Evolutionary conservation across 2,113 vertebrate genomes (phyloP), one percentile per base, ranked within the genome.

Genomic region (Psettodes erumei): DNA sequence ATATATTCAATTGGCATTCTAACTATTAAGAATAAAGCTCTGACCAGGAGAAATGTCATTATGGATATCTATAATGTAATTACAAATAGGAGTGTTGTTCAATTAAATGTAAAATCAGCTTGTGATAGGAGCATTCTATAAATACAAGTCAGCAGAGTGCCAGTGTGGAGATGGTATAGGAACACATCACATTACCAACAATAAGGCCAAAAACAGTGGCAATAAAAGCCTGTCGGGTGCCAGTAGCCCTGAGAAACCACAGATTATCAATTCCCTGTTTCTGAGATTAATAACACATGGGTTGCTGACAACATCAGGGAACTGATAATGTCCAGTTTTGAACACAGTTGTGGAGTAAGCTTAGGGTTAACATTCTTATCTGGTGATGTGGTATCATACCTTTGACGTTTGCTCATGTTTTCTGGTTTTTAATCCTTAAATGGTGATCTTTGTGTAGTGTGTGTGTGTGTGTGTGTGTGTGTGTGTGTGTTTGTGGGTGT

Each of bases 61-160:
- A 30, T 54, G 51, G 27, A 18, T 30, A 54, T 54, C 15, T 54
- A 18, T 28, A 54, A 18, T 18, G 27, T 30, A 54, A 18, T 54
- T 53, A 16, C 23, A 53, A 5, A 28, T 28, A 16, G 12, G 50
- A 53, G 25, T 53, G 50, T 2, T 23, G 50, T 53, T 48, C 3
- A 6, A 48, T 47, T 51, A 11, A 27, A 21, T 5, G 23, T 51
- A 16, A 53, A 53, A 53, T 28, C 25, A 3, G 5, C 25, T 28
- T 18, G 25, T 12, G 23, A 51, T 51, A 51, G 51, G 3, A 40
- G 27, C 11, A 5, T 18, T 18, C 12, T 18, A 6, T 9, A 45
- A 50, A 27, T 13, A 27, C 45, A 73, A 43, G 42, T 63, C 54
- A 63, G 28, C 12, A 35, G 23, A 30, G 60, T 75, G 66, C 1